Evolutionary conservation across 2,797 vertebrate species (phyloP).

Genomic region (Trachurus trachurus): DNA sequence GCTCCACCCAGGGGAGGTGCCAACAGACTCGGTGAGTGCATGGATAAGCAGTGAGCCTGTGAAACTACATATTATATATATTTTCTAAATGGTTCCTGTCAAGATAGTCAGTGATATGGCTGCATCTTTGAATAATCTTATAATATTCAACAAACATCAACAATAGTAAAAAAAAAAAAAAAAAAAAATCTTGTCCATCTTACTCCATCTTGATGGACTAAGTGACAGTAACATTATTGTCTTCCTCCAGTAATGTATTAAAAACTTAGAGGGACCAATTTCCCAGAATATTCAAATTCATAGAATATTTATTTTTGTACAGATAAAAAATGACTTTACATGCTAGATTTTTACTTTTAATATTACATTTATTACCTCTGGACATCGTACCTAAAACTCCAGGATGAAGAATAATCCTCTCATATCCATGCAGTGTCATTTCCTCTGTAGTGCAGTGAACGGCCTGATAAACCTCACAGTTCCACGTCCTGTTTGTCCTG

Average conservation of each 20-base stretch:
- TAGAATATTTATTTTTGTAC: too few species aligned
- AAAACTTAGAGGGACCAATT: background rate
- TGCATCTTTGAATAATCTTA: background rate
- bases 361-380: too few species aligned
- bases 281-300: too few species aligned
- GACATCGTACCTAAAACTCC: background rate
- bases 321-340: background rate
- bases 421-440: constrained; percentile 23
- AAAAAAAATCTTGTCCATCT: too few species aligned
- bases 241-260: background rate
- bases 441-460: constrained; percentile 36
- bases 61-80: too few species aligned
- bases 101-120: background rate
- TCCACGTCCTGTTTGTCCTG: constrained; percentile 42
- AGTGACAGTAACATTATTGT: background rate
- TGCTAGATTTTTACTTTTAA: too few species aligned
- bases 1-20: too few species aligned
- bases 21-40: too few species aligned
- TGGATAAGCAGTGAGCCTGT: too few species aligned
- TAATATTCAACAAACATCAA: too few species aligned
- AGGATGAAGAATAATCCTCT: constrained; percentile 24
- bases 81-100: background rate
- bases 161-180: too few species aligned
- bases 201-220: background rate
- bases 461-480: constrained; percentile 35